phyloP scores from a whole-genome alignment of 2,113 vertebrate genomes.

The Trogon melanurus region DNA sequence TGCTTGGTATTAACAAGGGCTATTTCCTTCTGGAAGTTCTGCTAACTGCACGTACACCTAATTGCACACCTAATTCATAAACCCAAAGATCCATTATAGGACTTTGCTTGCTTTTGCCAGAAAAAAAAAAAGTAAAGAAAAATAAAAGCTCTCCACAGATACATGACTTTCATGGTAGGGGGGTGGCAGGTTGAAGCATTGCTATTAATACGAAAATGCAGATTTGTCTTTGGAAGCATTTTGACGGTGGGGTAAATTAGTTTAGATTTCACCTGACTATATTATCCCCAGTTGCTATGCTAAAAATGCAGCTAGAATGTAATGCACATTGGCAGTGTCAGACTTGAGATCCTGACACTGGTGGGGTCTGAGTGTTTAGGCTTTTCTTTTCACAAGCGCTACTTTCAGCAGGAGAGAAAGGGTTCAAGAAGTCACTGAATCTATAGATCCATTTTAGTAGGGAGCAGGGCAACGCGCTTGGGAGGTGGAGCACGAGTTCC shows the following conservation, averaged over 20 bases:
- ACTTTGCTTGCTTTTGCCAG: background rate
- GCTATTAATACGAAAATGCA: slow-evolving; percentile 32
- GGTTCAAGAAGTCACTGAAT: slow-evolving; percentile 39
- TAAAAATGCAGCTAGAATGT: slow-evolving; percentile 46
- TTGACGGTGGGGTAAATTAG: slow-evolving; percentile 56
- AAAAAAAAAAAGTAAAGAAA: background rate
- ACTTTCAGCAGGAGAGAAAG: background rate
- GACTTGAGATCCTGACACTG: slow-evolving; percentile 20
- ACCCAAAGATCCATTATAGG: background rate
- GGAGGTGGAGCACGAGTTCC: background rate
- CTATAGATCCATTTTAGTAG: background rate
- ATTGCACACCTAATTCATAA: background rate
- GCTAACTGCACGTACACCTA: slow-evolving; percentile 32
- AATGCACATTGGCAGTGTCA: background rate
- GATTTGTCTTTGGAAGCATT: slow-evolving; percentile 44
- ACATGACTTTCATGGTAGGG: slow-evolving; percentile 25
- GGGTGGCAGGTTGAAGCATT: slow-evolving; percentile 1
- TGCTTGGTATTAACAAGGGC: background rate
- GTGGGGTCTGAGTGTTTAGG: background rate
- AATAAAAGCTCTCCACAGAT: slow-evolving; percentile 22
- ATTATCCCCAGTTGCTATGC: slow-evolving; percentile 43
- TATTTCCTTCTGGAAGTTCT: background rate
- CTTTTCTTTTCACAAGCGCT: slow-evolving; percentile 18
- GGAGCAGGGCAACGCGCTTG: background rate
- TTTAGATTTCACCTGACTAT: slow-evolving; percentile 64